Evolutionary conservation across 2,797 vertebrate genomes (phyloP), one percentile per base, ranked within the genome.

Genomic region (Florisuga fusca): DNA sequence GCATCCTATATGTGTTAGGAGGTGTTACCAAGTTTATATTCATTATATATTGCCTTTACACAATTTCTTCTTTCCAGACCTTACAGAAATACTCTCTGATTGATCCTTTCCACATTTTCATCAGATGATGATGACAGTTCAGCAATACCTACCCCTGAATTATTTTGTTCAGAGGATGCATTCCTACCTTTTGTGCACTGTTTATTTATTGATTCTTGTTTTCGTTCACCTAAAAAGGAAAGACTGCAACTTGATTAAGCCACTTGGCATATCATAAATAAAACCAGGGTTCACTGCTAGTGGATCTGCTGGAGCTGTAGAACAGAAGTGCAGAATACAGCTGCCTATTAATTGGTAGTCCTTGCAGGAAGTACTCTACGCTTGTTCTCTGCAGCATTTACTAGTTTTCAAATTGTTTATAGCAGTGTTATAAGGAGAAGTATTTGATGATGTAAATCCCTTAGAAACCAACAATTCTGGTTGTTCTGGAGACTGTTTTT

Each of bases 311-410:
- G 55, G 48, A 74, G 16, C 46, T 81, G 27, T 76, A 79, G 66
- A 92, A 57, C 31, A 84, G 50, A 92, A 93, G 33, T 75, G 51
- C 20, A 27, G 79, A 89, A 78, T 89, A 81, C 64, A 81, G 51
- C n/a, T 93, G 78, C 15, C 58, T 75, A 89, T 93, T 90, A 81
- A 92, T 55, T 53, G 58, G 55, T 84, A 88, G 89, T 79, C 74
- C 27, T 91, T 86, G 69, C 87, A 91, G 82, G 76, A 93, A 90
- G 59, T 61, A 62, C 33, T 63, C 45, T 76, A 84, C 67, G 71
- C 76, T 67, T 91, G 80, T 67, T 82, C 45, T 71, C 48, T 81
- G n/a, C 31, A 79, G 19, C 50, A 62, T 67, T 81, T 61, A 58
- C 59, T 81, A 38, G 25, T 77, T 95, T 93, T 33, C 59, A 78